phyloP scores from a whole-genome alignment of 2,113 vertebrate genomes.

The Fukomys damarensis region DNA sequence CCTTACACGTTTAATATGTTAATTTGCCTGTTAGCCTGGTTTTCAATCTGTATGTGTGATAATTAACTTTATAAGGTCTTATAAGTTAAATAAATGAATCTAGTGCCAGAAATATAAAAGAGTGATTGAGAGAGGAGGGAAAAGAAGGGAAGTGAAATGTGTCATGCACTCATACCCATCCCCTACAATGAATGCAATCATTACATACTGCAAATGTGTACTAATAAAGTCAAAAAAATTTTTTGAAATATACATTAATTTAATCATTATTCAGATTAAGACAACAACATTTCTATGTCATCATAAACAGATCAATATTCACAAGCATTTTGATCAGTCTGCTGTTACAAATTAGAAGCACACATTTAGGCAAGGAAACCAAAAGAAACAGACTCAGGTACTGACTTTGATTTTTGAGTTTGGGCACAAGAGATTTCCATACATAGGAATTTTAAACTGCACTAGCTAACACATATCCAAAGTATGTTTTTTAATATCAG shows the following conservation, averaged over 20 bases:
- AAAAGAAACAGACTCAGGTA: constrained; percentile 10
- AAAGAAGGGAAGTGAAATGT: background rate
- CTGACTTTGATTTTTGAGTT: constrained; percentile 56
- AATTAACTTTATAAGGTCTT: background rate
- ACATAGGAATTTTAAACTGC: constrained; percentile 28
- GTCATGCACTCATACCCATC: background rate
- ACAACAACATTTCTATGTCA: background rate
- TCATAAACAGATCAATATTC: background rate
- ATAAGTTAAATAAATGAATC: background rate
- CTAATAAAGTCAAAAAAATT: background rate
- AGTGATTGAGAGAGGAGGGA: background rate
- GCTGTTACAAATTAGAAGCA: background rate
- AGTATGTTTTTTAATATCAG: constrained; percentile 25
- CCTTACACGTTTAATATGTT: background rate
- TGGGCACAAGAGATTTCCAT: constrained; percentile 13
- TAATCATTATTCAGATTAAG: constrained; percentile 40
- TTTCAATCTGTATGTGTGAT: background rate
- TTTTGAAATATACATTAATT: constrained; percentile 23
- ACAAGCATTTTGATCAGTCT: background rate
- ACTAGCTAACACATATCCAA: constrained; percentile 39
- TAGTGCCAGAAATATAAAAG: background rate
- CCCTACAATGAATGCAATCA: background rate
- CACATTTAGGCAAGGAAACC: background rate
- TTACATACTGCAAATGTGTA: background rate
- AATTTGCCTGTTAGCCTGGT: background rate